Evolutionary conservation across 92 coral and sea anemone species (phyloP).

Genomic region (Porites evermanni): DNA sequence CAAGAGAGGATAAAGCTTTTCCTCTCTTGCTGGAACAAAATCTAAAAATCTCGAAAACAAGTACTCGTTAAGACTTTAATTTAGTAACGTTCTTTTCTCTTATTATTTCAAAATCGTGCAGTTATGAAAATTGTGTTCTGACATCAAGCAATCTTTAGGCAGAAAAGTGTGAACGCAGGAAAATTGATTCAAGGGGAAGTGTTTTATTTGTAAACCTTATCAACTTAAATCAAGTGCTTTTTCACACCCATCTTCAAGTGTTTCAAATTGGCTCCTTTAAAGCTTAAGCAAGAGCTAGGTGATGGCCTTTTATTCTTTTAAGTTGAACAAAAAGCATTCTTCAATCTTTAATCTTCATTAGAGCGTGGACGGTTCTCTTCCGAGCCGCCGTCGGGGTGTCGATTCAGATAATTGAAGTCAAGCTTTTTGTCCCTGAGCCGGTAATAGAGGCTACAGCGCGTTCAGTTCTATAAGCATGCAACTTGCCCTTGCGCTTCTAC

Average conservation of each 20-base stretch:
- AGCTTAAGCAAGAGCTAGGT: not conserved
- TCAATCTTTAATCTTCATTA: conserved; percentile 39
- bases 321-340: conserved; percentile 3
- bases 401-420: conserved; percentile 75
- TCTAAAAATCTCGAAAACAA: conserved; percentile 13
- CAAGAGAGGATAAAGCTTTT: not conserved
- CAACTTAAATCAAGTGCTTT: conserved; percentile 41
- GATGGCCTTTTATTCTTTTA: not conserved
- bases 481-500: conserved; percentile 14
- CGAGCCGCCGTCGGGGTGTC: conserved; percentile 76
- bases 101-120: not conserved
- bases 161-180: not conserved
- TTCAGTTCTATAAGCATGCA: conserved; percentile 62
- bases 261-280: conserved; percentile 7
- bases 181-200: conserved; percentile 26
- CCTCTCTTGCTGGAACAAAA: not conserved
- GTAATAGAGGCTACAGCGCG: conserved; percentile 56
- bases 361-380: conserved; percentile 29
- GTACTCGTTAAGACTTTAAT: not conserved
- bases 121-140: not conserved
- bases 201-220: conserved; percentile 38
- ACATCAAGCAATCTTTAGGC: not conserved
- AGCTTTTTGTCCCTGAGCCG: conserved; percentile 63
- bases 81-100: not conserved
- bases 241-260: conserved; percentile 38